These are phyloP conservation scores for Nomada lathburiana DNA, from an alignment of 2,888 invertebrate species.

Conservation along the genomic window DNA sequence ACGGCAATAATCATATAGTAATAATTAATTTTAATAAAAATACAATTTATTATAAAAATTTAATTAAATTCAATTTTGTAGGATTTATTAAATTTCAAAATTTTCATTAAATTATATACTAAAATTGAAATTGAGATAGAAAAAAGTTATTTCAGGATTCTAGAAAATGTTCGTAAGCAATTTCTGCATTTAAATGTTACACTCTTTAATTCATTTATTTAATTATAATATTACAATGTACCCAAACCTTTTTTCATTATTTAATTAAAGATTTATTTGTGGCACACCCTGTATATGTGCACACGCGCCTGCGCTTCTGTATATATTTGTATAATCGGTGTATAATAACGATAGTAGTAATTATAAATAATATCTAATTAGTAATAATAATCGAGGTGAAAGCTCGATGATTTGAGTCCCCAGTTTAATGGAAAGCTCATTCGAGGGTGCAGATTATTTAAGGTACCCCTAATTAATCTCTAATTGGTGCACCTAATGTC, in stretches of 20 bases:
- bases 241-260: too few relatives aligned
- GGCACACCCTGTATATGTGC: slow-evolving; percentile 42
- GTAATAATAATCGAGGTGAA: slow-evolving; percentile 43
- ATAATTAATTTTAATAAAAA: too few relatives aligned
- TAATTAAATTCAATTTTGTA: too few relatives aligned
- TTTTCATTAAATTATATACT: too few relatives aligned
- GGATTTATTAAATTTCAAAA: too few relatives aligned
- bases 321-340: slow-evolving; percentile 55
- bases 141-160: too few relatives aligned
- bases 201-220: too few relatives aligned
- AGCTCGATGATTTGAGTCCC: slow-evolving; percentile 64
- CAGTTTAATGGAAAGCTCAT: slow-evolving; percentile 64
- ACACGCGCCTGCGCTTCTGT: slow-evolving; percentile 23
- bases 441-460: slow-evolving; percentile 50
- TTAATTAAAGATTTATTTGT: neutral
- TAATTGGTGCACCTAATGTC: slow-evolving; percentile 59
- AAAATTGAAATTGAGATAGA: too few relatives aligned
- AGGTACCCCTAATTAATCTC: slow-evolving; percentile 20
- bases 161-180: too few relatives aligned
- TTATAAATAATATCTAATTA: slow-evolving; percentile 24
- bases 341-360: slow-evolving; percentile 46
- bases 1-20: neutral
- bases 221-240: too few relatives aligned
- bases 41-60: too few relatives aligned
- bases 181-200: too few relatives aligned